These are phyloP conservation scores for Galerucella nymphaeae DNA, from an alignment of 2,888 invertebrate species.

Conservation along the genomic window DNA sequence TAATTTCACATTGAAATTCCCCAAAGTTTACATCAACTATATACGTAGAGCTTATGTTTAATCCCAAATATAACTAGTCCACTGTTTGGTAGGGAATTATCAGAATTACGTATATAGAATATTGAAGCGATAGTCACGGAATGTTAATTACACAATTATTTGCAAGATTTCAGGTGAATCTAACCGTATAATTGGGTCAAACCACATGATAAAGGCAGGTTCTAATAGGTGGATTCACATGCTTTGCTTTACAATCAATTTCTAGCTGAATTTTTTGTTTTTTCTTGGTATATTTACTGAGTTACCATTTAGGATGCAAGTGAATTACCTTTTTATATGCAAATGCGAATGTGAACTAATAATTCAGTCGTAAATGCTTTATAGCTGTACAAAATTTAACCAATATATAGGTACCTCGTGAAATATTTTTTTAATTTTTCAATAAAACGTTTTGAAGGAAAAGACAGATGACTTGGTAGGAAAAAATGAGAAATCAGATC, in stretches of 20 bases:
- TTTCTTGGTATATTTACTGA: too few species aligned
- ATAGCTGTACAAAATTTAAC: conserved; percentile 3
- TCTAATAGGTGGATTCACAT: neutral
- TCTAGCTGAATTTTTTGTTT: too few species aligned
- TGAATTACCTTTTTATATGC: too few species aligned
- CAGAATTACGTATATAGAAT: conserved; percentile 6
- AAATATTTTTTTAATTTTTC: neutral
- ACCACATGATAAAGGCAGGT: neutral
- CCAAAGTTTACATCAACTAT: neutral
- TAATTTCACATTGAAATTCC: neutral
- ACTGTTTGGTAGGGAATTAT: neutral
- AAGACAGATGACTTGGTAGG: neutral
- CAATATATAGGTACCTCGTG: neutral
- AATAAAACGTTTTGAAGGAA: neutral
- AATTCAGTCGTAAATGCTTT: conserved; percentile 11
- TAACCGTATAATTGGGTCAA: neutral
- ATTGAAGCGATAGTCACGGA: conserved; percentile 1
- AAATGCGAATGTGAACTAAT: conserved; percentile 10
- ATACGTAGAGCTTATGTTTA: neutral
- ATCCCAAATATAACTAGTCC: neutral
- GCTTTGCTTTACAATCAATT: too few species aligned
- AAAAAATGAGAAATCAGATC: neutral
- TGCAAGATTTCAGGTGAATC: neutral
- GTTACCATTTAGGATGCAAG: too few species aligned
- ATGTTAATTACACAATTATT: neutral